phyloP scores from a whole-genome alignment of 2,888 invertebrate genomes.

The Nomada fabriciana region DNA sequence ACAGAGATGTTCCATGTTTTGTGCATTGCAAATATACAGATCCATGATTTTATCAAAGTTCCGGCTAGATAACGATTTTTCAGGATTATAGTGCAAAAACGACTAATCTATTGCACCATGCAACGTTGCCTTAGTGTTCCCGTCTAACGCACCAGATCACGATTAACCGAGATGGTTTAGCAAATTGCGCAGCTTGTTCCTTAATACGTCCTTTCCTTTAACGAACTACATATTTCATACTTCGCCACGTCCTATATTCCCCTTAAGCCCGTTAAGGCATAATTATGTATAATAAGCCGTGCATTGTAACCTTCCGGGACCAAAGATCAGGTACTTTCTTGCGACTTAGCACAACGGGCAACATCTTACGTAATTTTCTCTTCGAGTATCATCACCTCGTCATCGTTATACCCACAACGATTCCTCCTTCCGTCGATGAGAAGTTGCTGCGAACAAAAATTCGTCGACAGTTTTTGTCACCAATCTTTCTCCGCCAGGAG shows the following conservation, averaged over 20 bases:
- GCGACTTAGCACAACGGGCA: neutral
- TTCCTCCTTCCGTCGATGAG: too few species aligned
- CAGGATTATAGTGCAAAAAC: neutral
- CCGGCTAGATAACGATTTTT: neutral
- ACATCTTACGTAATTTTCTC: neutral
- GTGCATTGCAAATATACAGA: too few species aligned
- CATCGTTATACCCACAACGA: neutral
- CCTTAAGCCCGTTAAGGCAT: conserved; percentile 5
- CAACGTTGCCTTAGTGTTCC: neutral
- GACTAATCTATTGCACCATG: neutral
- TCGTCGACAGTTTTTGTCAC: too few species aligned
- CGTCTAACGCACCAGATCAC: neutral
- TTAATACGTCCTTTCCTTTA: conserved; percentile 9
- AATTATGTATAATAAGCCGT: conserved; percentile 2
- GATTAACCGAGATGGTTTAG: conserved; percentile 6
- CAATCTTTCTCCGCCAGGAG: neutral
- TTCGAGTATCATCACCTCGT: too few species aligned
- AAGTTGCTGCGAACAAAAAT: too few species aligned
- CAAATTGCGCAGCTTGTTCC: conserved; percentile 12
- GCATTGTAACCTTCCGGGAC: conserved; percentile 12
- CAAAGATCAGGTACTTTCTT: neutral
- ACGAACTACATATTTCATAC: conserved; percentile 5
- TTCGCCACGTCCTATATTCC: conserved; percentile 1
- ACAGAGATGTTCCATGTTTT: too few species aligned
- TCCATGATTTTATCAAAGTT: neutral